Evolutionary conservation across 2,888 invertebrate genomes (phyloP).

Genomic region (Neoaliturus tenellus): DNA sequence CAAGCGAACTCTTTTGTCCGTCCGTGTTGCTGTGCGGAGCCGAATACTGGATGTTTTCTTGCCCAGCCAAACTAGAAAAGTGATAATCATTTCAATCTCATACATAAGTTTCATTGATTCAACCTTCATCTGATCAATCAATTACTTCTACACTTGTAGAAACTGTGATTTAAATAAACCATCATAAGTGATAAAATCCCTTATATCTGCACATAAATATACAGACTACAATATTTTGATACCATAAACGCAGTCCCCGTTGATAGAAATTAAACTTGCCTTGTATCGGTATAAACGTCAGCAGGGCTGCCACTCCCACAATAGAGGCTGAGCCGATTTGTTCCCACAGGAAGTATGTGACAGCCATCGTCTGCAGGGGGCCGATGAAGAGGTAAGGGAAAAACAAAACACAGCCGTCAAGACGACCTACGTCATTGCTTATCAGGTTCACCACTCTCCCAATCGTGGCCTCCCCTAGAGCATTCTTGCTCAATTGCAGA

Average conservation of each 20-base stretch:
- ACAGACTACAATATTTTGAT: too few relatives aligned
- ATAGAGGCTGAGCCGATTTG: constrained; percentile 63
- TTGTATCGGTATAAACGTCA: constrained; percentile 64
- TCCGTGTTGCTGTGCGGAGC: constrained; percentile 61
- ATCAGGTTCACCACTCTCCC: constrained; percentile 77
- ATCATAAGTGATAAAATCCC: too few relatives aligned
- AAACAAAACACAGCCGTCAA: constrained; percentile 75
- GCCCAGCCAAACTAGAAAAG: constrained; percentile 53
- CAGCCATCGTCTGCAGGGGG: constrained; percentile 73
- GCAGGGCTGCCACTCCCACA: constrained; percentile 62
- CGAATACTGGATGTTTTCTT: constrained; percentile 53
- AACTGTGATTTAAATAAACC: too few relatives aligned
- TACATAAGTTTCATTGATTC: too few relatives aligned
- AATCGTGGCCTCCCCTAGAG: constrained; percentile 74
- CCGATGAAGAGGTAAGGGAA: constrained; percentile 76
- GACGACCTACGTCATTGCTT: constrained; percentile 77
- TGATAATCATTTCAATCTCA: too few relatives aligned
- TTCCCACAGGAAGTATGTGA: constrained; percentile 69
- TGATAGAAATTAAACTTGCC: too few relatives aligned
- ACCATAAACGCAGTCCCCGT: too few relatives aligned
- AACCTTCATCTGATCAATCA: too few relatives aligned
- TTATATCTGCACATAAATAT: too few relatives aligned
- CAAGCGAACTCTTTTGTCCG: constrained; percentile 83
- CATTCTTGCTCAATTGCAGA: constrained; percentile 72
- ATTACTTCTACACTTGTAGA: too few relatives aligned